A percentile compares a stretch with the other conserved stretches of the same genome.
Conservation (phyloP, 2,797 vertebrate species). For the Bucorvus abyssinicus region DNA sequence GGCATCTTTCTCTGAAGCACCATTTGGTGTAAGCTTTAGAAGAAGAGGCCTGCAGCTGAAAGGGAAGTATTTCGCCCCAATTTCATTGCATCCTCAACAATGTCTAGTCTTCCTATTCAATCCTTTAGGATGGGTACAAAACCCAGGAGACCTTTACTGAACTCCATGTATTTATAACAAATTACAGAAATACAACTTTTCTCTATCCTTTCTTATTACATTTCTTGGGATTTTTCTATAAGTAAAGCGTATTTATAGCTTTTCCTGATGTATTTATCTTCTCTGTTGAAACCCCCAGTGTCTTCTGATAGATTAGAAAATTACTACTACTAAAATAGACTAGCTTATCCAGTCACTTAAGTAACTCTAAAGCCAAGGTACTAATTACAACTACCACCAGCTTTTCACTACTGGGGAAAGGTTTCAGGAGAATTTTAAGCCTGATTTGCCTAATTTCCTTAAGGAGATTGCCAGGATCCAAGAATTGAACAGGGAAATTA, state of each 20-base stretch:
- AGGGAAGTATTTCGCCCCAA: background rate
- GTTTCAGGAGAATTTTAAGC: slow-evolving; percentile 18
- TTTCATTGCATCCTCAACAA: background rate
- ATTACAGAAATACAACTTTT: background rate
- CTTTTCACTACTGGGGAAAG: background rate
- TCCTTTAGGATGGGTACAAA: background rate
- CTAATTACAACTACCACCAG: background rate
- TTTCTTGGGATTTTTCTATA: background rate
- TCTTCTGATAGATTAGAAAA: background rate
- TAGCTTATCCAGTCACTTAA: background rate
- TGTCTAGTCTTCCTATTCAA: background rate
- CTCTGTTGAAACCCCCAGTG: background rate
- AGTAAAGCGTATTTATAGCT: background rate
- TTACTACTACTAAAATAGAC: background rate
- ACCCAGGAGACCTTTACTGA: background rate
- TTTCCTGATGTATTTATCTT: background rate
- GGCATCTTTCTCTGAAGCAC: background rate
- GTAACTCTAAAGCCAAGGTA: background rate
- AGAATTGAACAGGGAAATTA: background rate
- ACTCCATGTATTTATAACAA: background rate
- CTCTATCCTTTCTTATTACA: background rate
- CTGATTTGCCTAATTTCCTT: slow-evolving; percentile 20
- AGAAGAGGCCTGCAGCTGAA: background rate
- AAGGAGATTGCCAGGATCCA: background rate
- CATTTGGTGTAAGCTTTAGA: background rate